Conservation (phyloP, 2,113 vertebrate genomes). For the Lepus americanus region DNA sequence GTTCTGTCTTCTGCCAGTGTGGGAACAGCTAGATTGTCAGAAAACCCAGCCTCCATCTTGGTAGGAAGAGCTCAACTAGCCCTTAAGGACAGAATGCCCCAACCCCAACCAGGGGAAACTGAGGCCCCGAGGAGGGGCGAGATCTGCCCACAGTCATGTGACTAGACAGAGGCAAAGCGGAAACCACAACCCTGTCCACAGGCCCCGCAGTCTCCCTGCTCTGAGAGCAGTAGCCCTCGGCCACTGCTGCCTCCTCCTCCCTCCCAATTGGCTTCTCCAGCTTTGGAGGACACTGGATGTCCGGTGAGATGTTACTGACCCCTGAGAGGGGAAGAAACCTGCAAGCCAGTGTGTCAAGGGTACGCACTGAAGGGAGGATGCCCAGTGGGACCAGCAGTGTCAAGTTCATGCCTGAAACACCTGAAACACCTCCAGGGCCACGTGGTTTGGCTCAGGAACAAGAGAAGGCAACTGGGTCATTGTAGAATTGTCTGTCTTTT, state of each 20-base stretch:
- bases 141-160: background rate
- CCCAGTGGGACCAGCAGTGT: background rate
- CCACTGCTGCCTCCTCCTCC: background rate
- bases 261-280: background rate
- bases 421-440: background rate
- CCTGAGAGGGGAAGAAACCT: background rate
- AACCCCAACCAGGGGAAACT: background rate
- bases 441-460: background rate
- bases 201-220: background rate
- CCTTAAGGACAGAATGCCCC: background rate
- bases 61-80: background rate
- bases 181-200: background rate
- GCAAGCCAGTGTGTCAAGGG: background rate
- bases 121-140: background rate
- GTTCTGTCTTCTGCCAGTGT: background rate
- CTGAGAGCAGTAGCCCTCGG: no score
- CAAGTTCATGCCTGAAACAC: background rate
- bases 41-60: background rate
- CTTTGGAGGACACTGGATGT: background rate
- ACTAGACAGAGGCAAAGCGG: background rate
- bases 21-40: background rate
- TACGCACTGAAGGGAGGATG: background rate
- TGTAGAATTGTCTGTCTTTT: background rate
- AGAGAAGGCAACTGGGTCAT: background rate
- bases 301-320: background rate